Conservation (phyloP, 2,797 vertebrate genomes). For the Danio kyathit region DNA sequence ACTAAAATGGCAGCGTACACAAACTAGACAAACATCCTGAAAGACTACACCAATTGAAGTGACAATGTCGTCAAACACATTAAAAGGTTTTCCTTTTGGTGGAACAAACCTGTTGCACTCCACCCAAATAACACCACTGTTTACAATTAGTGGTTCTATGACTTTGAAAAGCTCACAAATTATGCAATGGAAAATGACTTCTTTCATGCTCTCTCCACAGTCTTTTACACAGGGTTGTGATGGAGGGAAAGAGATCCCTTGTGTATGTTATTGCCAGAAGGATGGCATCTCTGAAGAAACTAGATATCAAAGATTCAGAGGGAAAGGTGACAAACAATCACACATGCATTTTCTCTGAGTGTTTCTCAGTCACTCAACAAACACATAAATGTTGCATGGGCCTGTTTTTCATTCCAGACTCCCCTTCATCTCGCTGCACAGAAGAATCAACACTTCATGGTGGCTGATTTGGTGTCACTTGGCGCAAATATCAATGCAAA, state of each 20-base stretch:
- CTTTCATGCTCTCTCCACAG: slow-evolving; percentile 8
- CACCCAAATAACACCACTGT: neutral
- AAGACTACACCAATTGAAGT: slow-evolving; percentile 9
- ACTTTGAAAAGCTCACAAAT: neutral
- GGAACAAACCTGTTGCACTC: neutral
- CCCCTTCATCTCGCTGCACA: slow-evolving; percentile 86
- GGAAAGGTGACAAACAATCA: slow-evolving; percentile 77
- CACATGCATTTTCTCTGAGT: neutral
- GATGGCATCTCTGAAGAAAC: slow-evolving; percentile 76
- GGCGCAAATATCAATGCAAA: slow-evolving; percentile 81
- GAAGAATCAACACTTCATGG: slow-evolving; percentile 87
- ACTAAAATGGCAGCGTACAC: neutral
- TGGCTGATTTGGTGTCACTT: slow-evolving; percentile 82
- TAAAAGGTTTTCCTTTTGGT: slow-evolving; percentile 2
- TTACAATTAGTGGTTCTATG: neutral
- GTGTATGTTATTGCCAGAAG: slow-evolving; percentile 79
- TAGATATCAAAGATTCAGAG: slow-evolving; percentile 80
- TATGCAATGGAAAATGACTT: neutral
- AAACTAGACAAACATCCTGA: slow-evolving; percentile 21
- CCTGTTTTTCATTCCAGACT: slow-evolving; percentile 73
- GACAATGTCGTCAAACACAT: neutral
- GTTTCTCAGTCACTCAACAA: neutral
- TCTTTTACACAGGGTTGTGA: slow-evolving; percentile 75
- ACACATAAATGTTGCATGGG: slow-evolving; percentile 1
- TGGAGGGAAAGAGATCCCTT: slow-evolving; percentile 81